Percentiles rank a stretch among this genome's conserved stretches.
Evolutionary conservation across 2,113 vertebrate species (phyloP).

Genomic region (Hemicordylus capensis): DNA sequence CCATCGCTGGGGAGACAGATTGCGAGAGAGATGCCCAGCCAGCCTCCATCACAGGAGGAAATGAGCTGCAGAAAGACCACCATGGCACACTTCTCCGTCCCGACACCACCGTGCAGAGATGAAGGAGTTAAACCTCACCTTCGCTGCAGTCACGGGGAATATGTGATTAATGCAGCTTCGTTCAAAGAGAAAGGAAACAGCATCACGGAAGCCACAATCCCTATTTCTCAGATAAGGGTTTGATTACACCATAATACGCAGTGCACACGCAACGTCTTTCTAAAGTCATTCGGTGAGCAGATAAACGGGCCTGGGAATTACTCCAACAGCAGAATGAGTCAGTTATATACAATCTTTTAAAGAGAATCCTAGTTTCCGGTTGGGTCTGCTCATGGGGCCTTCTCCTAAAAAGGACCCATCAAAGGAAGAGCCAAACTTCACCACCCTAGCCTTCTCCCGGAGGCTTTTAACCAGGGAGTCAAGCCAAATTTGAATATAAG

Average conservation of each 20-base stretch:
- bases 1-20: neutral
- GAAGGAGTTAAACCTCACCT: neutral
- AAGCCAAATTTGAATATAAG: too few relatives aligned
- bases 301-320: neutral
- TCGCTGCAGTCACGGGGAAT: neutral
- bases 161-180: neutral
- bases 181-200: too few relatives aligned
- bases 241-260: neutral
- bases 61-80: too few relatives aligned
- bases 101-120: neutral
- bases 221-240: neutral
- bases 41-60: neutral
- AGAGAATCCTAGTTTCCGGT: neutral
- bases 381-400: neutral
- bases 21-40: neutral
- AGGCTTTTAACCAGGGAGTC: too few relatives aligned
- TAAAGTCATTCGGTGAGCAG: neutral
- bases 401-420: neutral
- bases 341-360: neutral
- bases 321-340: neutral
- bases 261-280: neutral
- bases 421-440: too few relatives aligned
- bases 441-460: neutral
- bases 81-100: too few relatives aligned
- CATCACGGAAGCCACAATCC: neutral